Evolutionary conservation across 2,888 invertebrate species (phyloP).

Genomic region (Poecilobothrus nobilitatus): DNA sequence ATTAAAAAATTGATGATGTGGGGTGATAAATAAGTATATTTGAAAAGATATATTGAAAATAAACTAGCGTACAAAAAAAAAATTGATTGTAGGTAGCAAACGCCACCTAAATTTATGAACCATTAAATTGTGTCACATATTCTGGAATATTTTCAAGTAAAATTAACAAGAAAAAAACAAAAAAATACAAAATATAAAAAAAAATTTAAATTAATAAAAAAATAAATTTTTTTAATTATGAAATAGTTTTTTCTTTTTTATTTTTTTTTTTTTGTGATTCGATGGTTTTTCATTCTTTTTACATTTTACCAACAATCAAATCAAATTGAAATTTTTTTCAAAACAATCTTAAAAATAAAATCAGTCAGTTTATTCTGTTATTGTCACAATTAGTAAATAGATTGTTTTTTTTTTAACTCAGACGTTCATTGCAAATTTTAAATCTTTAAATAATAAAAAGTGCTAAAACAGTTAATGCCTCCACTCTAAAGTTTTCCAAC

Average conservation of each 20-base stretch:
- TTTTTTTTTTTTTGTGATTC: too few species aligned
- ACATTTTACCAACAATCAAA: too few species aligned
- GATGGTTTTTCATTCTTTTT: too few species aligned
- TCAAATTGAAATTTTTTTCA: too few species aligned
- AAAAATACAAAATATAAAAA: background rate
- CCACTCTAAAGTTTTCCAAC: too few species aligned
- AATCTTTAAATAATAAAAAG: too few species aligned
- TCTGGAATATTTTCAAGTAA: background rate
- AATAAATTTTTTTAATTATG: background rate
- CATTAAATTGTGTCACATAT: conserved; percentile 11
- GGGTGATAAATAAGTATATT: background rate
- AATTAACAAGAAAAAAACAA: background rate
- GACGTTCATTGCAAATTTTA: too few species aligned
- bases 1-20: background rate
- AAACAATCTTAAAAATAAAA: too few species aligned
- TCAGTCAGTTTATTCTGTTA: too few species aligned
- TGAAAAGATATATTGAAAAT: background rate
- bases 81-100: conserved; percentile 10
- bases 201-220: background rate
- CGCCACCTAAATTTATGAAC: conserved; percentile 13
- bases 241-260: background rate
- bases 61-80: background rate
- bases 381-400: too few species aligned
- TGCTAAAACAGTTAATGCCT: too few species aligned
- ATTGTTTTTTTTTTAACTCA: too few species aligned